These are phyloP conservation scores for Plectropomus leopardus DNA, from an alignment of 2,113 vertebrate genomes.

Conservation along the genomic window DNA sequence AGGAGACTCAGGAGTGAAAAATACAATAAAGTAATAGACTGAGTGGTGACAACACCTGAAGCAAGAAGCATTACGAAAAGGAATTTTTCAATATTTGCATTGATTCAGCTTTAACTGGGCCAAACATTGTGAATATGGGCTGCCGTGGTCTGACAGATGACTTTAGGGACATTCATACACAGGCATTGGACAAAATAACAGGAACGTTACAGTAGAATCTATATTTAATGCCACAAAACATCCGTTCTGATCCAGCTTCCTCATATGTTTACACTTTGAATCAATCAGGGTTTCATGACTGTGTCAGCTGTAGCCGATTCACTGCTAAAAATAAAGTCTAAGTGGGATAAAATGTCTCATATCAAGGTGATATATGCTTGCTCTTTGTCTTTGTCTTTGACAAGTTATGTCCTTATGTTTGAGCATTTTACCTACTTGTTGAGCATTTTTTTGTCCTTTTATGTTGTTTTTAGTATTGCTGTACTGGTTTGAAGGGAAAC, in stretches of 20 bases:
- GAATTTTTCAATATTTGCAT: constrained; percentile 40
- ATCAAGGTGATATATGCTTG: too few relatives aligned
- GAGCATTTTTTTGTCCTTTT: too few relatives aligned
- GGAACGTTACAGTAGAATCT: not conserved
- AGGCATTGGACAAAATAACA: constrained; percentile 15
- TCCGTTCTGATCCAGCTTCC: constrained; percentile 7
- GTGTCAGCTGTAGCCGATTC: not conserved
- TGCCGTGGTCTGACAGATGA: constrained; percentile 4
- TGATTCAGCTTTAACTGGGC: constrained; percentile 24
- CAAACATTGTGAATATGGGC: not conserved
- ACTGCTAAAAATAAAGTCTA: too few relatives aligned
- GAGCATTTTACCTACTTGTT: too few relatives aligned
- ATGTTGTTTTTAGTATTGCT: too few relatives aligned
- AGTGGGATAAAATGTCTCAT: too few relatives aligned
- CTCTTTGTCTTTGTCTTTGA: too few relatives aligned
- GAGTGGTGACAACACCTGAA: constrained; percentile 13
- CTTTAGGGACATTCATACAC: not conserved
- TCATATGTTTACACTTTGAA: not conserved
- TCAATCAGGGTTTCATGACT: not conserved
- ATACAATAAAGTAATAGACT: constrained; percentile 45
- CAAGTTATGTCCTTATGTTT: too few relatives aligned
- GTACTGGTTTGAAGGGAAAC: too few relatives aligned
- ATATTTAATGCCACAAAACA: not conserved
- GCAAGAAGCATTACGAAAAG: constrained; percentile 7
- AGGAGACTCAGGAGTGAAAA: constrained; percentile 30